Evolutionary conservation across 2,888 invertebrate species (phyloP), one percentile per base, ranked within the genome.

Genomic region (Drosophila rellima): DNA sequence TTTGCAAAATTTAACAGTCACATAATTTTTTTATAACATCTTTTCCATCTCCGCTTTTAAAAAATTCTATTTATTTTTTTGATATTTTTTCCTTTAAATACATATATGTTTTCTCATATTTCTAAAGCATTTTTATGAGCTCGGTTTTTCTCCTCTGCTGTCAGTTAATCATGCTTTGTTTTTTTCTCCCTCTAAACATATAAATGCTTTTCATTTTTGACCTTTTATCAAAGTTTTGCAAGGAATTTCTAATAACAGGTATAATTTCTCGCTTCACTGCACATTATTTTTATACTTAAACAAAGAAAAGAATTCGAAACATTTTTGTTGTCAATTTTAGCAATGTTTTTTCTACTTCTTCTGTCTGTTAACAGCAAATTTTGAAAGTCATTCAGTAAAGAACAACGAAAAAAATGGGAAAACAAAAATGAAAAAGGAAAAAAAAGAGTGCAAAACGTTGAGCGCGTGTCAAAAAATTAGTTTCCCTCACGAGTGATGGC

Each of bases 401-500:
- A 78, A 77, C 42, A 70, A 52, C 18, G 20, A 59, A 15, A 39
- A 40, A 29, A 42, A 62, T 26, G 15, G 15, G 26, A 10, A 17
- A 39, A 52, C 13, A 40, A 52, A 39, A 52, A 26, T 26, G 26
- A 18, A 39, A 17, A 15, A 7, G 7, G 7, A 26, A 51, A 40
- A 67, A 70, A 61, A 68, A 42, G 20, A 59, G 56, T 78, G 74
- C 45, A 64, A 78, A 69, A 67, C 50, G 69, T 48, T 52, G 59
- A 60, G 74, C 86, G 89, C 83, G 83, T 84, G 83, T 83, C 87
- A 86, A 86, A 82, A 83, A 86, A 82, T 78, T 82, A 83, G 82
- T 82, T 88, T 73, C 59, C 88, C 73, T 85, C 79, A 64, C 79
- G 74, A 69, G 63, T 55, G 50, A 50, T 64, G 63, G 52, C 64